Percentiles rank a stretch among this genome's conserved stretches.
These are phyloP conservation scores for Diplazon laetatorius DNA, from an alignment of 2,888 invertebrate genomes.

Conservation along the genomic window DNA sequence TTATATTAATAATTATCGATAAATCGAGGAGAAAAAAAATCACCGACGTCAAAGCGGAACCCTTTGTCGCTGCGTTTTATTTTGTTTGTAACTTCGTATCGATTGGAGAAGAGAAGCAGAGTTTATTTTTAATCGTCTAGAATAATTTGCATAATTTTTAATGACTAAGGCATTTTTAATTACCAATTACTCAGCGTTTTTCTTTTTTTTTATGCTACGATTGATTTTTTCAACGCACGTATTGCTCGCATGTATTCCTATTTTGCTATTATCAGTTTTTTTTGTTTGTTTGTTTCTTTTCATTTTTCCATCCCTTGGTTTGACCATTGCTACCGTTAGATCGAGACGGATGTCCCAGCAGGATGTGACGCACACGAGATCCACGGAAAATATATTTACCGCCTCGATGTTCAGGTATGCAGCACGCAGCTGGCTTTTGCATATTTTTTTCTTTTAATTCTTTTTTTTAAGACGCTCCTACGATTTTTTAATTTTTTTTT, in stretches of 20 bases:
- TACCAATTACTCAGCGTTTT: too few relatives aligned
- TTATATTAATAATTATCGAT: too few relatives aligned
- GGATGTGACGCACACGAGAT: constrained; percentile 85
- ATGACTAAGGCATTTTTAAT: too few relatives aligned
- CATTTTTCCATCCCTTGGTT: constrained; percentile 84
- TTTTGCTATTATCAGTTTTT: constrained; percentile 69
- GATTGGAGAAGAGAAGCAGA: too few relatives aligned
- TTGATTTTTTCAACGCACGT: constrained; percentile 64
- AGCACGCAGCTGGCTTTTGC: constrained; percentile 53
- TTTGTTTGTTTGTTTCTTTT: constrained; percentile 83
- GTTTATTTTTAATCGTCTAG: too few relatives aligned
- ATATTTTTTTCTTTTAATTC: constrained; percentile 12
- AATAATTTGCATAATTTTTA: too few relatives aligned
- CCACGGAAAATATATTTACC: constrained; percentile 77
- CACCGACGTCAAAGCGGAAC: too few relatives aligned
- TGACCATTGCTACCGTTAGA: constrained; percentile 83
- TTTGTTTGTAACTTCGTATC: too few relatives aligned
- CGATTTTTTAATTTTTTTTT: constrained; percentile 13
- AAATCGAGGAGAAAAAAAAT: too few relatives aligned
- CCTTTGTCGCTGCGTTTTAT: too few relatives aligned
- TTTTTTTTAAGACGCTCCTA: background rate
- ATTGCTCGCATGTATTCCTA: constrained; percentile 75
- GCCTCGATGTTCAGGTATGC: constrained; percentile 80
- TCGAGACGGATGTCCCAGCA: constrained; percentile 93
- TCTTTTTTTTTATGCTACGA: background rate